Conservation (phyloP, 2,797 vertebrate species). For the Cheirogaleus major region DNA sequence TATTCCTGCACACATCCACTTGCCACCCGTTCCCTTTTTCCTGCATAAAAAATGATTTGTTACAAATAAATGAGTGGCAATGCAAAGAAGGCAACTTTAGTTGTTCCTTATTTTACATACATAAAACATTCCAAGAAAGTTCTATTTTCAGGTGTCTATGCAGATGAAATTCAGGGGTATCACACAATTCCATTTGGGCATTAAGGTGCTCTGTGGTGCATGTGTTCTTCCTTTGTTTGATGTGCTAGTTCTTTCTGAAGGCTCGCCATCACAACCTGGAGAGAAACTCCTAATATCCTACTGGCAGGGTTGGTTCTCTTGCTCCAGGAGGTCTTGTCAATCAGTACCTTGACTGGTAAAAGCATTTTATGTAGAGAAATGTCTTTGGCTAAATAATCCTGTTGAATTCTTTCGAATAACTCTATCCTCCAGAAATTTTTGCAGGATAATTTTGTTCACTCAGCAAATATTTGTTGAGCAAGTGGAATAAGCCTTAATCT, state of each 20-base stretch:
- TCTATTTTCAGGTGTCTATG: background rate
- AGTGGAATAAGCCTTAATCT: background rate
- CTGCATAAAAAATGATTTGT: background rate
- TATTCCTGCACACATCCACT: background rate
- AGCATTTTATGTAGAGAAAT: background rate
- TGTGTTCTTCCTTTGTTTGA: background rate
- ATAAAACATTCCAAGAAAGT: background rate
- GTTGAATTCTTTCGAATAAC: background rate
- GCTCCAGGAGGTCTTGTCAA: background rate
- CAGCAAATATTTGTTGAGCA: background rate
- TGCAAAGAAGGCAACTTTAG: background rate
- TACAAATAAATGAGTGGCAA: background rate
- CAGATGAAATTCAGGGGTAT: background rate
- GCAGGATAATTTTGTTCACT: background rate
- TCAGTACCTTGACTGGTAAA: background rate
- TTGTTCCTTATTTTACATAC: background rate
- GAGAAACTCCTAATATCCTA: background rate
- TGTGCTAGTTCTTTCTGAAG: background rate
- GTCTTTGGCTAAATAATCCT: background rate
- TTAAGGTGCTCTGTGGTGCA: background rate
- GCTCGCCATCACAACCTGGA: background rate
- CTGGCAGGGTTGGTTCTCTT: background rate
- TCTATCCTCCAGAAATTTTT: background rate
- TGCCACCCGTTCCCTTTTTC: background rate
- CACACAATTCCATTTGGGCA: background rate